These are phyloP conservation scores for Phania funesta DNA, from an alignment of 2,888 invertebrate genomes.

Conservation along the genomic window DNA sequence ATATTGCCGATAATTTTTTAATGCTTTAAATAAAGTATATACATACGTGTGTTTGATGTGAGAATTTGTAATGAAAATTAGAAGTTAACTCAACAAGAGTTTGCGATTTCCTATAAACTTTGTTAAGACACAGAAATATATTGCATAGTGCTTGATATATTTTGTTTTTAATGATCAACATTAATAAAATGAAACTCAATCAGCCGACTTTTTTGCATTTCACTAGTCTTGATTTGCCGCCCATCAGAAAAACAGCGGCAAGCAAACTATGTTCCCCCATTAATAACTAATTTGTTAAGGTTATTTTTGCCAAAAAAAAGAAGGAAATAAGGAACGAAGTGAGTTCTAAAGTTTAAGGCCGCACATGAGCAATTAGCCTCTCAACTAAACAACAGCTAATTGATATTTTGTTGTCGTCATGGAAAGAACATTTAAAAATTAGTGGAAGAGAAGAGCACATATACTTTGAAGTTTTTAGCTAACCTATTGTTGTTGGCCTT, in stretches of 20 bases:
- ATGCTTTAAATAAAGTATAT: too few species aligned
- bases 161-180: too few species aligned
- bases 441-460: background rate
- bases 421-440: background rate
- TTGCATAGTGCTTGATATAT: too few species aligned
- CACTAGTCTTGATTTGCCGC: slow-evolving; percentile 49
- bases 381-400: slow-evolving; percentile 52
- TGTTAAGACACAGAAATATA: too few species aligned
- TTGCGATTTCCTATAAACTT: too few species aligned
- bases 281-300: slow-evolving; percentile 56
- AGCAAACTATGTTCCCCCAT: slow-evolving; percentile 50
- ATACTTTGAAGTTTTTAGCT: slow-evolving; percentile 28
- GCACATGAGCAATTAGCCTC: background rate
- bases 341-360: slow-evolving; percentile 5
- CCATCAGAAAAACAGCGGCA: background rate
- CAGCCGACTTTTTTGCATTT: slow-evolving; percentile 42
- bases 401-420: slow-evolving; percentile 49
- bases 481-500: slow-evolving; percentile 30
- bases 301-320: slow-evolving; percentile 42
- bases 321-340: background rate
- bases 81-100: too few species aligned
- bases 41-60: too few species aligned
- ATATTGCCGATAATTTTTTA: too few species aligned
- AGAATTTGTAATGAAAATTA: too few species aligned
- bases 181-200: background rate